phyloP scores from a whole-genome alignment of 2,888 invertebrate species.

The Leucophora obtusa region DNA sequence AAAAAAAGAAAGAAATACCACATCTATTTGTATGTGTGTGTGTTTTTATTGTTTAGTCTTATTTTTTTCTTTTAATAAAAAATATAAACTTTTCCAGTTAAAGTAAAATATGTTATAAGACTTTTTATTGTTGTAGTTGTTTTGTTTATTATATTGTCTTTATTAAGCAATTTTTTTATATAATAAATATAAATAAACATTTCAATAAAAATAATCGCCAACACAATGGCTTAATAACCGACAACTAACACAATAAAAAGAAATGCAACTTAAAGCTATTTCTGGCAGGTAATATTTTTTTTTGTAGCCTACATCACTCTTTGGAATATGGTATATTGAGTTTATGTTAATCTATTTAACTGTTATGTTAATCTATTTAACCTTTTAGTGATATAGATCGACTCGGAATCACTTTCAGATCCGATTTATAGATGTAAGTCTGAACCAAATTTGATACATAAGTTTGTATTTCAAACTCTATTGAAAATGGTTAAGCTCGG shows the following conservation, averaged over 20 bases:
- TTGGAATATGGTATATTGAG: too few relatives aligned
- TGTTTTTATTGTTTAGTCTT: slow-evolving; percentile 6
- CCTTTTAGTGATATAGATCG: too few relatives aligned
- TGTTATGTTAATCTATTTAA: too few relatives aligned
- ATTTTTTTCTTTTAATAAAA: not conserved
- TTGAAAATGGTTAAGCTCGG: too few relatives aligned
- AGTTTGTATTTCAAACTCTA: too few relatives aligned
- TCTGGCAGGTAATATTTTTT: too few relatives aligned
- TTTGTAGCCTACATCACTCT: too few relatives aligned
- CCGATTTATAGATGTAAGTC: too few relatives aligned
- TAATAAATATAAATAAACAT: slow-evolving; percentile 27
- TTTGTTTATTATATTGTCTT: slow-evolving; percentile 13
- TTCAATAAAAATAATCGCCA: slow-evolving; percentile 23
- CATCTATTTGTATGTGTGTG: not conserved
- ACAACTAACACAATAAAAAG: not conserved
- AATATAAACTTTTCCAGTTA: slow-evolving; percentile 21
- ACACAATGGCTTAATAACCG: not conserved
- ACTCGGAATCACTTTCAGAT: too few relatives aligned
- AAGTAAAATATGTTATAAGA: slow-evolving; percentile 20
- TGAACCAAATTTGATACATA: too few relatives aligned
- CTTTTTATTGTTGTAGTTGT: slow-evolving; percentile 15
- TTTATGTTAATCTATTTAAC: too few relatives aligned
- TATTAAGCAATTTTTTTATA: slow-evolving; percentile 14
- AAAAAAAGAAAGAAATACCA: not conserved
- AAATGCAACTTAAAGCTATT: too few relatives aligned